Evolutionary conservation across 2,888 invertebrate species (phyloP), one percentile per base, ranked within the genome.

Genomic region (Portevinia maculata): DNA sequence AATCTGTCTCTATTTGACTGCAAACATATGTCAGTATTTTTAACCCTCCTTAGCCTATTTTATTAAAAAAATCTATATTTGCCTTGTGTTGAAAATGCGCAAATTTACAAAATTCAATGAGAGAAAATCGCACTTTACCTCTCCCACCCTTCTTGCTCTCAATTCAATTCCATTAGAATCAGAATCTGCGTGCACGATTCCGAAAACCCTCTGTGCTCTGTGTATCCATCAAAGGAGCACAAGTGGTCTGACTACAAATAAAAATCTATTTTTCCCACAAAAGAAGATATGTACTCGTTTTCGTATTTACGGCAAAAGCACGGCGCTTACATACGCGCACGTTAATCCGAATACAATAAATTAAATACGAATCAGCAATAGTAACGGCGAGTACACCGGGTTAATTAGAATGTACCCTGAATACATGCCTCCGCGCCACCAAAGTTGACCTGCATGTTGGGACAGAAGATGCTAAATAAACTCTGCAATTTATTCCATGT

Each of bases 11-110:
- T 50, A 70, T 69, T 81, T 81, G 70, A 76, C 76, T 75, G 81
- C n/a, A 11, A 64, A 59, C 81, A 81, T 81, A 81, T 81, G 81
- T 24, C 76, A 41, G 59, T 46, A 81, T 81, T 76, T 81, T 53
- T 37, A 64, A 32, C 76, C 70, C 70, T 57, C 50, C 34, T 9
- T 17, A 19, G 15, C 37, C 34, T 52, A 48, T 55, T 57, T 48
- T 28, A 50, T 67, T 62, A 17, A 55, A 48, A 34, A 44, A 17
- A 5, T 41, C 15, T 70, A 37, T 52, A 59, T 75, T 59, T 64
- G 62, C 24, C 62, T 75, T 70, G 34, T 41, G 53, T 69, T 24
- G 15, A 62, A 55, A 75, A 69, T 74, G 67, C 57, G 34, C 50
- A 37, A 74, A 59, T 57, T 62, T 44, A 57, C 41, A 34, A 48